Evolutionary conservation across 2,888 invertebrate genomes (phyloP).

Genomic region (Limnephilus lunatus): DNA sequence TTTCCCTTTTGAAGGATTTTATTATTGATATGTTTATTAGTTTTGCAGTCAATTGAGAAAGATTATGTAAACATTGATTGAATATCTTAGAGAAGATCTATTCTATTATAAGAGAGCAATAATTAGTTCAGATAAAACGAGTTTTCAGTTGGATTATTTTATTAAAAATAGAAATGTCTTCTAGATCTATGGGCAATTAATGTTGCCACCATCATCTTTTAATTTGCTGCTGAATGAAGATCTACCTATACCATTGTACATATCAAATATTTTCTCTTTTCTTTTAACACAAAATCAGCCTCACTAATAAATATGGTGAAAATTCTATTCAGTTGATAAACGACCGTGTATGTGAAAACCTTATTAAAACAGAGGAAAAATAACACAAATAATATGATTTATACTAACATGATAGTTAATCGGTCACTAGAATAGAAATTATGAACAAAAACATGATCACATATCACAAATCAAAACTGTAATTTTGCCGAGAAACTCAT

Average conservation of each 20-base stretch:
- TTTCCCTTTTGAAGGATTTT: background rate
- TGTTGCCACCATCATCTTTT: background rate
- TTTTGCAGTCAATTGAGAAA: conserved; percentile 42
- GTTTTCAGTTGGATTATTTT: background rate
- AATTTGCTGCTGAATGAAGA: background rate
- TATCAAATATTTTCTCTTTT: background rate
- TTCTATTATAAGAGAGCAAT: background rate
- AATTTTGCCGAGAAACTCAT: too few relatives aligned
- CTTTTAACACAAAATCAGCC: background rate
- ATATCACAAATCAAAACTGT: too few relatives aligned
- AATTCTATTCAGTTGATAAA: too few relatives aligned
- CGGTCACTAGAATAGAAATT: too few relatives aligned
- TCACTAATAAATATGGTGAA: too few relatives aligned
- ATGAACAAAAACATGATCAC: too few relatives aligned
- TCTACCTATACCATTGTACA: background rate
- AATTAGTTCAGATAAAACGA: background rate
- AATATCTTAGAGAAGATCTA: background rate
- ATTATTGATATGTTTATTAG: conserved; percentile 39
- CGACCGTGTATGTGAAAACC: too few relatives aligned
- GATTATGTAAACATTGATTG: conserved; percentile 20
- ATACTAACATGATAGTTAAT: too few relatives aligned
- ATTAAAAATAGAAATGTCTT: background rate
- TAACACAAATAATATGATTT: too few relatives aligned
- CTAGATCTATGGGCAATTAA: background rate
- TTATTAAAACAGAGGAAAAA: too few relatives aligned